These are phyloP conservation scores for Rhodeus uyekii DNA, from an alignment of 2,797 vertebrate species.

Conservation along the genomic window DNA sequence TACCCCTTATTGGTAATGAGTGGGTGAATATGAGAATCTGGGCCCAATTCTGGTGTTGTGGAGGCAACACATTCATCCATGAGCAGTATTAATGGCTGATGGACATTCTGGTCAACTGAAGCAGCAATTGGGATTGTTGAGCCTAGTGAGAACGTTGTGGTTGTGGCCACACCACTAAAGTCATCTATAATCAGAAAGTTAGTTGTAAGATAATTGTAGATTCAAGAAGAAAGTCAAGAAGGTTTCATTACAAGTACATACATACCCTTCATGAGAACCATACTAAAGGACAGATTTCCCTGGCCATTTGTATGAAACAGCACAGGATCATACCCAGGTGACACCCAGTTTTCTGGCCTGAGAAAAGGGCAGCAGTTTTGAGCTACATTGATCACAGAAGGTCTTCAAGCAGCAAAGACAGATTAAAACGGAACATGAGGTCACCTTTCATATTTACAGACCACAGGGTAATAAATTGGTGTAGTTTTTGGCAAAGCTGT, in stretches of 20 bases:
- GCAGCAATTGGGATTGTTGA: slow-evolving; percentile 75
- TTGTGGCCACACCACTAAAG: slow-evolving; percentile 62
- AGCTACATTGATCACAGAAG: not conserved
- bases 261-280: slow-evolving; percentile 73
- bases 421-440: not conserved
- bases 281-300: slow-evolving; percentile 65
- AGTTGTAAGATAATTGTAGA: too few species aligned
- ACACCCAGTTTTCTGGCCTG: slow-evolving; percentile 70
- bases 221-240: not conserved
- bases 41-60: slow-evolving; percentile 30
- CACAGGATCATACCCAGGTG: slow-evolving; percentile 59
- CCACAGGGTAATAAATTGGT: slow-evolving; percentile 54
- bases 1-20: slow-evolving; percentile 82
- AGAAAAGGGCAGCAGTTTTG: not conserved
- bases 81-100: slow-evolving; percentile 73
- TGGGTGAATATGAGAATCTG: slow-evolving; percentile 59
- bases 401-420: not conserved
- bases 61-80: slow-evolving; percentile 80
- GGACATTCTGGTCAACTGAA: slow-evolving; percentile 65
- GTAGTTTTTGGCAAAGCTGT: slow-evolving; percentile 41
- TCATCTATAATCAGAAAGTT: slow-evolving; percentile 66
- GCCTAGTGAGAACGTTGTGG: slow-evolving; percentile 65
- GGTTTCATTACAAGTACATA: not conserved
- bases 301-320: slow-evolving; percentile 62
- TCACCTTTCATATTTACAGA: slow-evolving; percentile 71